Percentiles rank a stretch among this genome's conserved stretches.
Evolutionary conservation across 2,888 invertebrate genomes (phyloP).

Genomic region (Tenthredo distinguenda): DNA sequence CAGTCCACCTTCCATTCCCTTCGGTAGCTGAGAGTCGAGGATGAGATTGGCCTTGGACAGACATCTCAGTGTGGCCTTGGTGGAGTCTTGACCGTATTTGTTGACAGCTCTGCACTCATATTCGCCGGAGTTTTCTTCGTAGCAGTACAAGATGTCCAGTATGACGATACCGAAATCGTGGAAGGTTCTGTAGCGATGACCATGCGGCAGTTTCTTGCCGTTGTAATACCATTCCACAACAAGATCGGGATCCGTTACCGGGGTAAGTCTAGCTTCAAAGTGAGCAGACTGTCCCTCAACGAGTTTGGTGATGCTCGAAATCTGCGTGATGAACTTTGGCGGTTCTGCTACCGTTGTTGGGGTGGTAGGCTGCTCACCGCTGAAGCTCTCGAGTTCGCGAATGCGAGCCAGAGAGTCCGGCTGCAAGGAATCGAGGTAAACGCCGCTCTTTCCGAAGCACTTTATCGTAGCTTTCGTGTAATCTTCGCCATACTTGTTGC

Average conservation of each 20-base stretch:
- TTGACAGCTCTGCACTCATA: conserved; percentile 97
- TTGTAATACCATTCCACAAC: conserved; percentile 98
- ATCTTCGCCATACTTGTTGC: conserved; percentile 95
- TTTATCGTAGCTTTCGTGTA: conserved; percentile 91
- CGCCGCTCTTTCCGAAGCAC: conserved; percentile 91
- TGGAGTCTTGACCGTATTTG: conserved; percentile 93
- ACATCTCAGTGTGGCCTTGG: conserved; percentile 91
- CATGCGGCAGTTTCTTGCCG: conserved; percentile 94
- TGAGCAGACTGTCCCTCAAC: conserved; percentile 97
- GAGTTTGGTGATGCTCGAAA: conserved; percentile 90
- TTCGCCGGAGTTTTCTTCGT: conserved; percentile 96
- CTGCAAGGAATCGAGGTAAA: conserved; percentile 93
- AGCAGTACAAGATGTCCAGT: conserved; percentile 96
- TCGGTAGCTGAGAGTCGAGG: conserved; percentile 95
- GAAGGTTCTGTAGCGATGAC: conserved; percentile 98
- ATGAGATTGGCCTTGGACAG: conserved; percentile 93
- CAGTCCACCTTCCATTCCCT: conserved; percentile 97
- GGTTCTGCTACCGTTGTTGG: conserved; percentile 87
- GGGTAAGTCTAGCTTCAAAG: conserved; percentile 95
- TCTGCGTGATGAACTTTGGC: conserved; percentile 94
- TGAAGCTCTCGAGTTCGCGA: conserved; percentile 88
- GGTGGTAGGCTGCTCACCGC: conserved; percentile 83
- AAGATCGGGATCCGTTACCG: conserved; percentile 96
- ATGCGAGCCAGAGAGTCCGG: conserved; percentile 94
- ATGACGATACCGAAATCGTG: conserved; percentile 98